Evolutionary conservation across 2,797 vertebrate species (phyloP).

Genomic region (Characodon lateralis): DNA sequence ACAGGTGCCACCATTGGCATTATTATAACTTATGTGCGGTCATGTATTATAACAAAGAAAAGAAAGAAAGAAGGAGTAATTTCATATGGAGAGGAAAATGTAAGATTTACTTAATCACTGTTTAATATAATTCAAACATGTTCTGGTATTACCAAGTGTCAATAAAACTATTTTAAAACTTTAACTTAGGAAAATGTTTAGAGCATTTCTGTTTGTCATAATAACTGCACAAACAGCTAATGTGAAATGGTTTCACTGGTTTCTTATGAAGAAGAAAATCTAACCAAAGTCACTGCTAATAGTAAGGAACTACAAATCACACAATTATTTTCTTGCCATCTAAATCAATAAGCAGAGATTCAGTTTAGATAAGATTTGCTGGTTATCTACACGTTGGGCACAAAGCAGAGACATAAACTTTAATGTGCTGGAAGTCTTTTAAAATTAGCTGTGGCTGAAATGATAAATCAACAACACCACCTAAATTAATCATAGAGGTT

Average conservation of each 20-base stretch:
- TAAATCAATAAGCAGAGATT: no score
- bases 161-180: not conserved
- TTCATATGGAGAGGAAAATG: not conserved
- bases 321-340: not conserved
- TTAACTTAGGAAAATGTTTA: not conserved
- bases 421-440: conserved; percentile 27
- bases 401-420: not conserved
- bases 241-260: not conserved
- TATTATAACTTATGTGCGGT: conserved; percentile 35
- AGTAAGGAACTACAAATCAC: not conserved
- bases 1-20: conserved; percentile 43
- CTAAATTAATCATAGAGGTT: conserved; percentile 78
- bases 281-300: not conserved
- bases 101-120: not conserved
- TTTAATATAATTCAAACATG: not conserved
- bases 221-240: not conserved
- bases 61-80: conserved; percentile 2
- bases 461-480: conserved; percentile 52
- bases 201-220: not conserved
- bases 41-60: conserved; percentile 23
- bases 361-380: not conserved
- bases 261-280: not conserved
- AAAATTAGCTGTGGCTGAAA: conserved; percentile 51
- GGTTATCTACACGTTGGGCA: conserved; percentile 4
- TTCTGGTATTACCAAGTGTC: not conserved